Evolutionary conservation across 2,797 vertebrate genomes (phyloP).

Genomic region (Siniperca undulata): DNA sequence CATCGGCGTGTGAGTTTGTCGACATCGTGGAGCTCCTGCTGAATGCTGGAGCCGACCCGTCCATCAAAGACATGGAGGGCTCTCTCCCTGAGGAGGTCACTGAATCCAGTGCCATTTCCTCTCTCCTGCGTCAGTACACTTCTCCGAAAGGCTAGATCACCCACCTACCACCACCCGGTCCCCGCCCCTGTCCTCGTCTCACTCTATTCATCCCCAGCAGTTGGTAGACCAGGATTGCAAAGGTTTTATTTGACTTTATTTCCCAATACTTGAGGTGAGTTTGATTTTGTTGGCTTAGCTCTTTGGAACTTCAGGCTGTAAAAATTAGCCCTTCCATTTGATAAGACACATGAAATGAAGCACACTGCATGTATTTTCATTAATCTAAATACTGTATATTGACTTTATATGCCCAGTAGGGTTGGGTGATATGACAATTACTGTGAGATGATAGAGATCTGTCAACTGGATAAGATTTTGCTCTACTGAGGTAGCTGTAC

Average conservation of each 20-base stretch:
- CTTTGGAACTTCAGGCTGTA: constrained; percentile 31
- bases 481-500: constrained; percentile 11
- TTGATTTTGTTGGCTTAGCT: constrained; percentile 45
- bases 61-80: constrained; percentile 94
- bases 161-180: constrained; percentile 3
- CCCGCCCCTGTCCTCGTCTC: constrained; percentile 22
- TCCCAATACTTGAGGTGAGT: constrained; percentile 56
- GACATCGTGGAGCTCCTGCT: constrained; percentile 96
- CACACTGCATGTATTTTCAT: constrained; percentile 45
- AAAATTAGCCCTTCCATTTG: constrained; percentile 38
- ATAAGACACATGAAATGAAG: constrained; percentile 44
- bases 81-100: constrained; percentile 95
- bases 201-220: constrained; percentile 41
- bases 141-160: constrained; percentile 83
- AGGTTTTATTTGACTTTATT: constrained; percentile 54
- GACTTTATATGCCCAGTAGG: constrained; percentile 44
- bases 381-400: constrained; percentile 44
- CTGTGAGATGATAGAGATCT: constrained; percentile 14
- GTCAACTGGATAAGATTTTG: constrained; percentile 19
- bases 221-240: constrained; percentile 45
- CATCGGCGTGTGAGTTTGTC: constrained; percentile 94
- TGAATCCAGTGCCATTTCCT: constrained; percentile 90
- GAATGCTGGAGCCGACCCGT: constrained; percentile 90
- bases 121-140: constrained; percentile 88
- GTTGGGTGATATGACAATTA: constrained; percentile 44